Evolutionary conservation across 1,140 invertebrate species (phyloP), one percentile per base, ranked within the genome.

Genomic region (Apolygus lucorum): DNA sequence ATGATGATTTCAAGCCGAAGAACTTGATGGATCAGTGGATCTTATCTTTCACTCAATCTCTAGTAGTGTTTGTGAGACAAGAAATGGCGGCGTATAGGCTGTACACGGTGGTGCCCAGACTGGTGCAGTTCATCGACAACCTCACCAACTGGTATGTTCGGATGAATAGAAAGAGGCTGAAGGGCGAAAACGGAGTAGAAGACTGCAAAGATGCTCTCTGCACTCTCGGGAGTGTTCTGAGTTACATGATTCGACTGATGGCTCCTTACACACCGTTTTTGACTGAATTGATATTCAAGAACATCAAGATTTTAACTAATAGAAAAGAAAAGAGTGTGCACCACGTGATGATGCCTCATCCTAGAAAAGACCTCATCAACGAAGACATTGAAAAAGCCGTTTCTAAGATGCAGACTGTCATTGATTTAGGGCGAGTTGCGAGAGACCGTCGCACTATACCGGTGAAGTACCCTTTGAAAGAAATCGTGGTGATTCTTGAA

Each of bases 1-100:
- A 85, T 67, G 82, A 86, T 63, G 76, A 72, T 49, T 70, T 73
- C 62, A 13, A 68, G 72, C 67, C 82, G 11, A 70, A 77, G 21
- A 99, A 99, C 78, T 88, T 97, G 59, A 98, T 99, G 93, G 97
- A 99, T 79, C 85, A 86, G 71, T 99, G 97, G 97, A 96, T 99
- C 66, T 76, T 97, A 13, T 99, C 96, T 0, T 97, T 96, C 75
- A 96, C 95, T 0, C 95, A 99, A 79, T 84, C 84, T 52, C 52
- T 74, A 1, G 81, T 99, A 28, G 83, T 86, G 66, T 98, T 93
- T 84, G 87, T 99, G 2, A 87, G 89, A 62, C 83, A 87, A 70
- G 96, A 99, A 82, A 99, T 99, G 97, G 84, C 85, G 76, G 88
- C 89, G 1, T 99, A 99, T 77, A 86, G 90, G 64, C 79, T 99